These are phyloP conservation scores for Cyclina sinensis DNA, from an alignment of 1,140 invertebrate species.

Conservation along the genomic window DNA sequence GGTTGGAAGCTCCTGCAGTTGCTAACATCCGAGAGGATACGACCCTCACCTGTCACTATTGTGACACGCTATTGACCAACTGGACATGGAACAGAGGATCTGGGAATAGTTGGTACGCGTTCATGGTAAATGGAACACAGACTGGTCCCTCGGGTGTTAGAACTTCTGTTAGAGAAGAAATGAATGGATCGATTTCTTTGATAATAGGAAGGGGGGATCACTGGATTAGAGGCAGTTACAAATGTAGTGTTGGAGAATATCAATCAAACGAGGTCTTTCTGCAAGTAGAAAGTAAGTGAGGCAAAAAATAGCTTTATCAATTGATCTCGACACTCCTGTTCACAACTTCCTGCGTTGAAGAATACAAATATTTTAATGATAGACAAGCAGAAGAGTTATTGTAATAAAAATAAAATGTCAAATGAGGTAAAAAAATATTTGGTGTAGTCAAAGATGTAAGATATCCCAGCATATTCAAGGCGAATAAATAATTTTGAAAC, in stretches of 20 bases:
- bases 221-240: background rate
- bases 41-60: background rate
- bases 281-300: background rate
- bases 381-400: too few species aligned
- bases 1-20: background rate
- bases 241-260: background rate
- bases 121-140: constrained; percentile 14
- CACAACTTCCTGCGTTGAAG: too few species aligned
- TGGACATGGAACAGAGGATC: background rate
- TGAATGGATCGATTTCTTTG: background rate
- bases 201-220: background rate
- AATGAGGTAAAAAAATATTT: too few species aligned
- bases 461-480: too few species aligned
- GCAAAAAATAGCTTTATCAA: too few species aligned
- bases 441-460: too few species aligned
- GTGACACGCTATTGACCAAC: background rate
- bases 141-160: background rate
- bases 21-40: background rate
- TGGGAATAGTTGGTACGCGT: background rate
- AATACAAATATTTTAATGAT: too few species aligned
- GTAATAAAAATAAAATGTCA: too few species aligned
- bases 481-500: too few species aligned
- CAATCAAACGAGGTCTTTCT: background rate
- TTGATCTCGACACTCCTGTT: too few species aligned
- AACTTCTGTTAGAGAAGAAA: background rate